Base-by-base conservation (phyloP, 1,140 invertebrate species). In the Microvelia longipes region DNA sequence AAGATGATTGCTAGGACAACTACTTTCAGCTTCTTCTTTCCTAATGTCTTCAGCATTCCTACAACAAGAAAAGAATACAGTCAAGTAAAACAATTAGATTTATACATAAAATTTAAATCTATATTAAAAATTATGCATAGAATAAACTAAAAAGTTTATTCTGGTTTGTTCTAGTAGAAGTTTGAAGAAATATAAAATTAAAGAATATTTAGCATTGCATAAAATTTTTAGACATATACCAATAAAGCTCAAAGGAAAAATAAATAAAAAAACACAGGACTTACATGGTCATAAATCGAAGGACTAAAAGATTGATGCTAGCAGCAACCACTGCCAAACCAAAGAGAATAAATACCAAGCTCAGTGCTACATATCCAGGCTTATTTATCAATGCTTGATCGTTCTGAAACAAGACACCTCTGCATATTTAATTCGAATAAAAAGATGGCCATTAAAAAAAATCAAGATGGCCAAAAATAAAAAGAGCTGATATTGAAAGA, bases 271-370 rank as follows among this genome's bases (percentile, higher is more conserved):
- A 61, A 63, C 50, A 14, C 29, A 67, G 25, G 70, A 82, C 83
- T 85, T 81, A 90, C 93, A 98, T 96, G 1, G 96, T 98, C 88
- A 99, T 93, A 81, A 99, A 98, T 29, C 96, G 86, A 0, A 99
- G 85, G 0, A 99, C 96, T 1, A 99, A 82, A 63, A 99, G 85
- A 82, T 99, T 99, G 75, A 99, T 98, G 73, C 93, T 96, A 19
- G 98, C 96, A 68, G 96, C 96, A 2, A 99, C 95, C 0, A 99
- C 95, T 0, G 96, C 96, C 65, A 99, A 82, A 0, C 97, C 97
- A 76, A 98, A 98, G 0, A 99, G 83, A 67, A 99, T 99, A 79
- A 99, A 99, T 0, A 99, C 91, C 60, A 99, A 84, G 79, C 93
- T 95, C 62, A 99, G 85, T 0, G 93, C 92, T 13, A 99, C 96